These are phyloP conservation scores for Ephestia elutella DNA, from an alignment of 1,140 invertebrate species.

Conservation along the genomic window DNA sequence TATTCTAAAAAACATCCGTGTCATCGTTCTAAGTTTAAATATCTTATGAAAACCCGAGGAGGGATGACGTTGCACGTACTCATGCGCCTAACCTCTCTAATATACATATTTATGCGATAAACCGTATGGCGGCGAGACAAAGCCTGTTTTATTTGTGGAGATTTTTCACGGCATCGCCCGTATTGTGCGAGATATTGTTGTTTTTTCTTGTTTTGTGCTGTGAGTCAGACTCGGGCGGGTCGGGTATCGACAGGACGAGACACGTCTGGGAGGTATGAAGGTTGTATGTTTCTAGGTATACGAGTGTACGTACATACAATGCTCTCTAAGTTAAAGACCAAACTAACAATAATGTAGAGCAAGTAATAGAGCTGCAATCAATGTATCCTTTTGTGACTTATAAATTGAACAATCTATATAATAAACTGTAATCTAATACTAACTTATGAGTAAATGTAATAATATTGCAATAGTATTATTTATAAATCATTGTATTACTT, in stretches of 20 bases:
- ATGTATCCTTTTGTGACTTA: too few relatives aligned
- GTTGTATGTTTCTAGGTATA: not conserved
- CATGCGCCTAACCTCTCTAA: conserved; percentile 13
- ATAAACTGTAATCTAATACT: too few relatives aligned
- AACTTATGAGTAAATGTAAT: too few relatives aligned
- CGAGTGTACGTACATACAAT: too few relatives aligned
- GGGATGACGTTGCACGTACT: not conserved
- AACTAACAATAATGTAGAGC: too few relatives aligned
- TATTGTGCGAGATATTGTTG: conserved; percentile 48
- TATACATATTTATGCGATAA: conserved; percentile 34
- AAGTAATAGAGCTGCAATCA: too few relatives aligned
- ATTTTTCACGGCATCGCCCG: conserved; percentile 52
- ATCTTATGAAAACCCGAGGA: not conserved
- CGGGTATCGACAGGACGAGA: conserved; percentile 57
- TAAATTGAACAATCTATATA: too few relatives aligned
- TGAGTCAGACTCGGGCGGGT: conserved; percentile 30
- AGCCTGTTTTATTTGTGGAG: conserved; percentile 45
- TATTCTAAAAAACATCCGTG: not conserved
- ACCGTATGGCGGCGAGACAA: conserved; percentile 20
- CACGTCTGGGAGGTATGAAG: conserved; percentile 25
- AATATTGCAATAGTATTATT: too few relatives aligned
- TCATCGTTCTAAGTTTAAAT: not conserved
- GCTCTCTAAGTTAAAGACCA: too few relatives aligned
- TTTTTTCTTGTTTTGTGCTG: conserved; percentile 35
- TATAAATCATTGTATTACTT: too few relatives aligned